These are phyloP conservation scores for Lampris megalopsis DNA, from an alignment of 2,113 vertebrate species.

Conservation along the genomic window DNA sequence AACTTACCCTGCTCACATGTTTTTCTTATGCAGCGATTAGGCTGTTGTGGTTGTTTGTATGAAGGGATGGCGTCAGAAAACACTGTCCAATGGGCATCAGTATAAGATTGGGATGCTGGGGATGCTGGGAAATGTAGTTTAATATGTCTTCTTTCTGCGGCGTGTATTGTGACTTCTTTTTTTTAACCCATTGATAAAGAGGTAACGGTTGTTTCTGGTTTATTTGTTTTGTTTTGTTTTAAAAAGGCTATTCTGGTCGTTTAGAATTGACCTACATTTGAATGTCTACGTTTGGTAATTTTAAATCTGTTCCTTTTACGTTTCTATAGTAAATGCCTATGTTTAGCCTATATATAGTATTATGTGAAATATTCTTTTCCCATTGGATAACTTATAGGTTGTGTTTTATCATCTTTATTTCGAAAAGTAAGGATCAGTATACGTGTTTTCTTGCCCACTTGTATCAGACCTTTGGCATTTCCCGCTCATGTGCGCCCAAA, in stretches of 20 bases:
- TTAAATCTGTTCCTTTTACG: neutral
- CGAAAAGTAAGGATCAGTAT: neutral
- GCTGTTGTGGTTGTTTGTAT: constrained; percentile 54
- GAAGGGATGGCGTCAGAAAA: constrained; percentile 1
- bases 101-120: neutral
- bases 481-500: constrained; percentile 82
- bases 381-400: no score
- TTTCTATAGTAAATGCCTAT: no score
- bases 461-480: constrained; percentile 64
- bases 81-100: constrained; percentile 65
- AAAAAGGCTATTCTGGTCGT: no score
- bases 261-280: neutral
- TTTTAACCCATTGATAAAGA: no score
- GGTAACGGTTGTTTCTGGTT: neutral
- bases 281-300: neutral
- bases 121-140: constrained; percentile 75
- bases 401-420: neutral
- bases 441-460: constrained; percentile 5
- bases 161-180: neutral
- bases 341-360: no score
- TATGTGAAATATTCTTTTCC: neutral
- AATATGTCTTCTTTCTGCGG: neutral
- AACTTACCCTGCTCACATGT: constrained; percentile 31
- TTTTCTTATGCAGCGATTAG: neutral
- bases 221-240: neutral